These are phyloP conservation scores for Cantharis rustica DNA, from an alignment of 2,888 invertebrate genomes.

Conservation along the genomic window DNA sequence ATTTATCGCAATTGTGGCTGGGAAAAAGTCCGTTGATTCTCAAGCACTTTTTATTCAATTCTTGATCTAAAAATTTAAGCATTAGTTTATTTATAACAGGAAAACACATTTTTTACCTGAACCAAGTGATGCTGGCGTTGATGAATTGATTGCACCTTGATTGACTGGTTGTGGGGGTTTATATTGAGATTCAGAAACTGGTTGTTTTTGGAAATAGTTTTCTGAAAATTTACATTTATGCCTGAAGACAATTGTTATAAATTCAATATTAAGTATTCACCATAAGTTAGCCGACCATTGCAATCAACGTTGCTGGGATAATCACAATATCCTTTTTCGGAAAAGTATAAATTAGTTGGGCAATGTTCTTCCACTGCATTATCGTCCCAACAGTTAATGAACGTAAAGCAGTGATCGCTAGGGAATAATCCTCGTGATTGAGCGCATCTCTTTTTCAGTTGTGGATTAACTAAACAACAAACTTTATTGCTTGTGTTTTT, in stretches of 20 bases:
- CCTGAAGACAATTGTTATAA: neutral
- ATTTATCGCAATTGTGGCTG: constrained; percentile 65
- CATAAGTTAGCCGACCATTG: constrained; percentile 54
- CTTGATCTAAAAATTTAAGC: neutral
- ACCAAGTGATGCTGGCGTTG: neutral
- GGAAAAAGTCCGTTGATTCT: constrained; percentile 67
- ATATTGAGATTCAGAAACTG: neutral
- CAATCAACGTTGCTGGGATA: constrained; percentile 69
- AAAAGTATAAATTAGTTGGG: constrained; percentile 66
- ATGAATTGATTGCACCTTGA: neutral
- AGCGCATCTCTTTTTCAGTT: constrained; percentile 50
- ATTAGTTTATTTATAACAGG: neutral
- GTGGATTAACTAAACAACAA: constrained; percentile 21
- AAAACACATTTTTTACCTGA: neutral
- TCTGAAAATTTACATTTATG: neutral
- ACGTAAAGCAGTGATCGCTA: constrained; percentile 65
- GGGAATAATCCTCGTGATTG: constrained; percentile 67
- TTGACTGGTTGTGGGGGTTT: neutral
- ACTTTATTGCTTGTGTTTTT: neutral
- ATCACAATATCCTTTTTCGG: constrained; percentile 66
- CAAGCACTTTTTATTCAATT: constrained; percentile 49
- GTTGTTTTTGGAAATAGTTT: neutral
- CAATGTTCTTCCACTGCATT: constrained; percentile 69
- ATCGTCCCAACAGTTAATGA: constrained; percentile 75
- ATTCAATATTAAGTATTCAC: constrained; percentile 2